A percentile compares a stretch with the other conserved stretches of the same genome.
phyloP scores from a whole-genome alignment of 92 coral and sea anemone genomes.

The Parazoanthus atlanticus region DNA sequence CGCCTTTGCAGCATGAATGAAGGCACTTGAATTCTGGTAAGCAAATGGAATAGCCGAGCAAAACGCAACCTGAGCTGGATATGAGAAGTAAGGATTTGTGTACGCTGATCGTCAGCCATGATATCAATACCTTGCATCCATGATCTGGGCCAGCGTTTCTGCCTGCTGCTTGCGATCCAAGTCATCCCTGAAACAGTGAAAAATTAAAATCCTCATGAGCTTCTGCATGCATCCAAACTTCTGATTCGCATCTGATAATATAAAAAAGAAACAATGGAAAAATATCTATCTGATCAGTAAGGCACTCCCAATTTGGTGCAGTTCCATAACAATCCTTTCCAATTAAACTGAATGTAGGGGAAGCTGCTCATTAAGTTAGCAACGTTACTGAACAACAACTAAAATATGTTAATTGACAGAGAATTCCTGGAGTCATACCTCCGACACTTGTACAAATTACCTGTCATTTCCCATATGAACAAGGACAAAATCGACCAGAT shows the following conservation, averaged over 20 bases:
- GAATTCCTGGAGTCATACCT: no score
- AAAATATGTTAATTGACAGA: no score
- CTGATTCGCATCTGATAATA: neutral
- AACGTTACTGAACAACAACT: no score
- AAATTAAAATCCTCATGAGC: neutral
- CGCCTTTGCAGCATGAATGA: no score
- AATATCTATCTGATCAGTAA: no score
- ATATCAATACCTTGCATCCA: constrained; percentile 72
- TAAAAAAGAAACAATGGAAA: neutral
- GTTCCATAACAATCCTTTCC: neutral
- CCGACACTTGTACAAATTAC: constrained; percentile 21
- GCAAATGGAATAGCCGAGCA: neutral
- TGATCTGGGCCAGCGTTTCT: constrained; percentile 79
- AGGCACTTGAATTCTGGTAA: no score
- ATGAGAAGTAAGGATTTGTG: neutral
- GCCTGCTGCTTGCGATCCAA: constrained; percentile 94
- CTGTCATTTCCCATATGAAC: constrained; percentile 99
- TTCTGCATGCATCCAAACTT: neutral
- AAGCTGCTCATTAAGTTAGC: no score
- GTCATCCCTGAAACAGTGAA: constrained; percentile 71
- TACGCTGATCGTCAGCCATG: neutral
- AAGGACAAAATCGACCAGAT: constrained; percentile 83
- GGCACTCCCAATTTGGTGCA: neutral
- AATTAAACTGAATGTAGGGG: no score
- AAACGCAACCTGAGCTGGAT: neutral